A percentile compares a stretch with the other conserved stretches of the same genome.
These are phyloP conservation scores for Xestoiulus laeticollis DNA, from an alignment of 2,888 invertebrate genomes.

Conservation along the genomic window DNA sequence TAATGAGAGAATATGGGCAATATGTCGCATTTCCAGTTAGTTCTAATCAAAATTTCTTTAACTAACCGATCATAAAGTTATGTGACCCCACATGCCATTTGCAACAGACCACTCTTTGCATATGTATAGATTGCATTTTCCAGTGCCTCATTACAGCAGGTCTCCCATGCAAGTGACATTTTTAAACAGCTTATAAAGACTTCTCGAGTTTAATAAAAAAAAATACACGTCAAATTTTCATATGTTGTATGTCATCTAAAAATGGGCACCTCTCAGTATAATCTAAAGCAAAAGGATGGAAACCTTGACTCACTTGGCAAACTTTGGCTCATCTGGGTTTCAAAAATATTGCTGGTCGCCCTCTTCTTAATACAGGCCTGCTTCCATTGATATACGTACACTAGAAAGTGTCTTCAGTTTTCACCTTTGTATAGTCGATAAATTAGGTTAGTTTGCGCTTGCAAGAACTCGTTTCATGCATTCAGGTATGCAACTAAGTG, in stretches of 20 bases:
- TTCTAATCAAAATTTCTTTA: no score
- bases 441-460: background rate
- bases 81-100: no score
- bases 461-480: background rate
- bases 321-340: constrained; percentile 34
- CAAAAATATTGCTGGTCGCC: background rate
- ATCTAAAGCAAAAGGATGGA: background rate
- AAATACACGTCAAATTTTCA: background rate
- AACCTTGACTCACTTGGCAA: constrained; percentile 29
- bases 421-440: background rate
- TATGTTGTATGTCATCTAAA: background rate
- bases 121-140: background rate
- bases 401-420: background rate
- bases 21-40: no score
- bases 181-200: background rate
- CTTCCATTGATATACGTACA: background rate
- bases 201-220: background rate
- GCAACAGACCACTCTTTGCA: no score
- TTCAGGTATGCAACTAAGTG: background rate
- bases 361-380: background rate
- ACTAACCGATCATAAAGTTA: no score
- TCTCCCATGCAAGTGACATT: background rate
- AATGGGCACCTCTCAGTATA: constrained; percentile 10
- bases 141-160: background rate
- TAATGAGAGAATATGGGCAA: no score